phyloP scores from a whole-genome alignment of 2,888 invertebrate species.

The Steinernema carpocapsae region DNA sequence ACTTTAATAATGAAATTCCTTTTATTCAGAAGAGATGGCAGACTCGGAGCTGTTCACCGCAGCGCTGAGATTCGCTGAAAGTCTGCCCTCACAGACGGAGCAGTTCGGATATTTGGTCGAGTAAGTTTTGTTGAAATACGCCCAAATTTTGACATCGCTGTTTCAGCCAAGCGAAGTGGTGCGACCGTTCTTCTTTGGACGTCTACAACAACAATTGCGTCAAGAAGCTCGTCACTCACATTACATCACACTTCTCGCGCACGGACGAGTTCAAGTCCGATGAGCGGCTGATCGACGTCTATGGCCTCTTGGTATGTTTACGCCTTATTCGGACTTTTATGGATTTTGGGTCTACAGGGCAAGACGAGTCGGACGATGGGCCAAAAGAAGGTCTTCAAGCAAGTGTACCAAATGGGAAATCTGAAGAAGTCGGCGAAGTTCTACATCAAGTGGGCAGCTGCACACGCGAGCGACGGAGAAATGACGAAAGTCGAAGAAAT shows the following conservation, averaged over 20 bases:
- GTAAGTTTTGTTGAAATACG: neutral
- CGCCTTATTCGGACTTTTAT: neutral
- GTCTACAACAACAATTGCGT: slow-evolving; percentile 3
- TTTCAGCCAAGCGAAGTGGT: slow-evolving; percentile 23
- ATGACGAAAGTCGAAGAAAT: slow-evolving; percentile 36
- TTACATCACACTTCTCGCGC: neutral
- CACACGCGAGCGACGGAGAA: slow-evolving; percentile 40
- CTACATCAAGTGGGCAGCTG: slow-evolving; percentile 50
- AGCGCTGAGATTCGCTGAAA: neutral
- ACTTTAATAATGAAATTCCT: too few relatives aligned
- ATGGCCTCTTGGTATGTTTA: neutral
- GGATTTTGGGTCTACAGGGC: neutral
- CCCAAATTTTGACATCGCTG: neutral
- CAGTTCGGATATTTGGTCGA: slow-evolving; percentile 14
- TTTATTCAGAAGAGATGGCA: neutral
- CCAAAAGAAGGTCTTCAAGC: slow-evolving; percentile 42
- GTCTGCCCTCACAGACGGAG: neutral
- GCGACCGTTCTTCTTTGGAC: neutral
- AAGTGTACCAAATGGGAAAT: slow-evolving; percentile 45
- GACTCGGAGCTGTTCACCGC: slow-evolving; percentile 19
- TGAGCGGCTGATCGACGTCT: slow-evolving; percentile 20
- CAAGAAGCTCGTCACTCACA: slow-evolving; percentile 21
- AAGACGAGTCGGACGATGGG: slow-evolving; percentile 25
- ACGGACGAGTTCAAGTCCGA: neutral
- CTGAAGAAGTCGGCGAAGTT: slow-evolving; percentile 48